phyloP scores from a whole-genome alignment of 2,797 vertebrate genomes.

The Pagetopsis macropterus region DNA sequence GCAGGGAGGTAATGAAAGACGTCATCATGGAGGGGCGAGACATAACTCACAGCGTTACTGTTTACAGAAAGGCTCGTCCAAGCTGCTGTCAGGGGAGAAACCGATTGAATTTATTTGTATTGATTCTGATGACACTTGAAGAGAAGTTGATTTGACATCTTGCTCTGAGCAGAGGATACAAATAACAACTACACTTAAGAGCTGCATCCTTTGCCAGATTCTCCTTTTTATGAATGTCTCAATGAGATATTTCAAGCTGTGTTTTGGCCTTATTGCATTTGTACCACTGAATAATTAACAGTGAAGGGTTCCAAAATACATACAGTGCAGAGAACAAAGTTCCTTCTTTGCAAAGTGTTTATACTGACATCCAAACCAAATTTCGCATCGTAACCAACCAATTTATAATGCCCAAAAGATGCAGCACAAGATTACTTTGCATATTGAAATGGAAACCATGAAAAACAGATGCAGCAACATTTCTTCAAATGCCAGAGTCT shows the following conservation, averaged over 20 bases:
- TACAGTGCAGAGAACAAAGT: background rate
- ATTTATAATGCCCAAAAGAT: background rate
- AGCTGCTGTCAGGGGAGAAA: conserved; percentile 41
- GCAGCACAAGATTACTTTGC: background rate
- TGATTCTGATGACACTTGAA: conserved; percentile 17
- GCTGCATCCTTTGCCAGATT: conserved; percentile 30
- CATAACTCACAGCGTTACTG: conserved; percentile 36
- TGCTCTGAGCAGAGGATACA: conserved; percentile 45
- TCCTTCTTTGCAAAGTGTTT: conserved; percentile 3
- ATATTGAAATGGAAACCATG: background rate
- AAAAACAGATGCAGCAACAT: background rate
- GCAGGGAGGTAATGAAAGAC: conserved; percentile 28
- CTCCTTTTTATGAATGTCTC: conserved; percentile 34
- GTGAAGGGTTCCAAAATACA: conserved; percentile 5
- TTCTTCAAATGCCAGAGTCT: background rate
- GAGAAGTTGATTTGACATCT: conserved; percentile 48
- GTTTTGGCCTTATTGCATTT: conserved; percentile 23
- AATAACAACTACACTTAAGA: conserved; percentile 30
- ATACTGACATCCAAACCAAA: background rate
- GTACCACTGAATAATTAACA: conserved; percentile 19
- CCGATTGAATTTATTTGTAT: no score
- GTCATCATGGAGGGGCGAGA: conserved; percentile 46
- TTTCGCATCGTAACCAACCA: background rate
- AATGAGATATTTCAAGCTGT: conserved; percentile 44
- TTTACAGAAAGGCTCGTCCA: conserved; percentile 53